phyloP scores from a whole-genome alignment of 2,888 invertebrate genomes.

The Acleris sparsana region DNA sequence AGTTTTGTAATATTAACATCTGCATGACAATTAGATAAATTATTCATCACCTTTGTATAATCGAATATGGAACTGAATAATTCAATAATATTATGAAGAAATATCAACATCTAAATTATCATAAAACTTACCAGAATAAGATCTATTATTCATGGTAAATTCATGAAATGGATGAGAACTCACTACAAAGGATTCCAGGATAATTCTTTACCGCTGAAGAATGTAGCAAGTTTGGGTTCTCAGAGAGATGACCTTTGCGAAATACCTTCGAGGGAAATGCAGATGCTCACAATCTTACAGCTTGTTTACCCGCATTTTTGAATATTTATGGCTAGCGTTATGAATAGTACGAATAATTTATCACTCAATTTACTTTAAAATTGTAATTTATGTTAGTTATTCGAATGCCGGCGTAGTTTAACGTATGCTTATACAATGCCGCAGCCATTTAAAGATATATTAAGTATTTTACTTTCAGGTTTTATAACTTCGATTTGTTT shows the following conservation, averaged over 20 bases:
- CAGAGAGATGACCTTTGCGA: conserved; percentile 14
- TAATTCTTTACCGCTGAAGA: conserved; percentile 22
- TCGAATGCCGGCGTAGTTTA: no score
- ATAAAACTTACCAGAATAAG: conserved; percentile 10
- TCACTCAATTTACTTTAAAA: no score
- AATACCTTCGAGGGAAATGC: conserved; percentile 17
- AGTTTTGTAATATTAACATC: not conserved
- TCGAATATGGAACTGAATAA: not conserved
- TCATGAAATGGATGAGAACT: conserved; percentile 18
- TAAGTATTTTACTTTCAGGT: no score
- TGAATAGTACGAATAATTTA: no score
- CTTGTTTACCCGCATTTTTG: conserved; percentile 15
- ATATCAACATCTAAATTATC: conserved; percentile 10
- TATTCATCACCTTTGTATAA: not conserved
- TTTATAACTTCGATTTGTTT: no score
- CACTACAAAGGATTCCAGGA: conserved; percentile 17
- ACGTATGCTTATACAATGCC: no score
- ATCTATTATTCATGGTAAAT: conserved; percentile 17
- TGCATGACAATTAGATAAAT: not conserved
- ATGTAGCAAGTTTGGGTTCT: conserved; percentile 19
- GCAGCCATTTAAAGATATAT: no score
- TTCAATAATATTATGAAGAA: conserved; percentile 11
- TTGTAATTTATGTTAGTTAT: no score
- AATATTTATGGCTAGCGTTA: conserved; percentile 7
- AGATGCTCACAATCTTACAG: conserved; percentile 25